These are phyloP conservation scores for Mohoua ochrocephala DNA, from an alignment of 2,113 vertebrate genomes.

Conservation along the genomic window DNA sequence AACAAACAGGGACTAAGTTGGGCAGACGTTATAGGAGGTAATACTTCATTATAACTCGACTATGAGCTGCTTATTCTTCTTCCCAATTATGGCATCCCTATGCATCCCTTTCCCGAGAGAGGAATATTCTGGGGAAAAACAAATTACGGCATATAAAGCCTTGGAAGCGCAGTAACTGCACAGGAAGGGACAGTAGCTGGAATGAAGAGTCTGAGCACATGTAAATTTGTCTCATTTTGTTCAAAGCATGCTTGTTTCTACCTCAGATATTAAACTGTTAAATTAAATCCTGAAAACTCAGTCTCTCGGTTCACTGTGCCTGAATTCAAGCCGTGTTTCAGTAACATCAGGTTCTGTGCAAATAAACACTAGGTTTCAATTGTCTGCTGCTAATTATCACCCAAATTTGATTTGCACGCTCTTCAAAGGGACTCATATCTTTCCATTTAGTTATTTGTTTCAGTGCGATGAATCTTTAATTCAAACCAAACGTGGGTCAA, in stretches of 20 bases:
- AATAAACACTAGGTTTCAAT: slow-evolving; percentile 25
- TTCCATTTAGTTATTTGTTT: slow-evolving; percentile 65
- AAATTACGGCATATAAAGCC: background rate
- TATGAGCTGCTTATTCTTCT: background rate
- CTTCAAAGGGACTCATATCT: slow-evolving; percentile 71
- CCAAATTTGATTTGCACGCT: slow-evolving; percentile 25
- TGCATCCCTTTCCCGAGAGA: background rate
- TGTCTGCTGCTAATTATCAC: slow-evolving; percentile 50
- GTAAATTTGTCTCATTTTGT: background rate
- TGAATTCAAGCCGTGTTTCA: background rate
- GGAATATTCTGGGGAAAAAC: background rate
- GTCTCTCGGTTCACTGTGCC: rapidly evolving
- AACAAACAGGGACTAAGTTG: slow-evolving; percentile 33
- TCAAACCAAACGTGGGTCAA: slow-evolving; percentile 61
- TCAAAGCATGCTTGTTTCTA: slow-evolving; percentile 1
- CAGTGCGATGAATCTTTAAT: slow-evolving; percentile 65
- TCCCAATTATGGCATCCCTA: slow-evolving; percentile 25
- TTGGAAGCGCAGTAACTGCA: background rate
- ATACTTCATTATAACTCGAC: background rate
- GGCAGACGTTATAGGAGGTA: slow-evolving; percentile 1
- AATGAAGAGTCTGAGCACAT: background rate
- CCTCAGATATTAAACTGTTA: slow-evolving; percentile 15
- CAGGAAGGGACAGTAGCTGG: background rate
- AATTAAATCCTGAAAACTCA: background rate
- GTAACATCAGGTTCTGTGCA: slow-evolving; percentile 3